Base-by-base conservation (phyloP, 2,113 vertebrate genomes). In the Synchiropus splendidus region DNA sequence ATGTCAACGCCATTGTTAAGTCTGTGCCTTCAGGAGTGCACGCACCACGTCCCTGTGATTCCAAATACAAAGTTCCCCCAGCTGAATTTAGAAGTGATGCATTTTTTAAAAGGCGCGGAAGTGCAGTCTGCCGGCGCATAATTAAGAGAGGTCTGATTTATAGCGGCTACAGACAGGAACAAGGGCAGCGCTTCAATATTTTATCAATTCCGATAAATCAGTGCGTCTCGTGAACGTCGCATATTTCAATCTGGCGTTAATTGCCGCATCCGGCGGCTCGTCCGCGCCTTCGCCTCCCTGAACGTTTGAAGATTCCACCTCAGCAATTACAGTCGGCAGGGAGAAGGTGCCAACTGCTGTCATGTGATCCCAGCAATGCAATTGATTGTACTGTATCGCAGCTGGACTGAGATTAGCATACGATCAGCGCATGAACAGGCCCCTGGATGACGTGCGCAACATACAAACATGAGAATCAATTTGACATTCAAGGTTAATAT, bases 111-210 rank as follows among this genome's bases (percentile, higher is more conserved):
- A 35, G 34, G 12, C 17, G 39, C 32, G 14, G 10, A 6, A 12
- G n/a, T 38, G n/a, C 16, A 48, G n/a, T 48, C 46, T 16, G n/a
- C n/a, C 36, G 12, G 13, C 43, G 12, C 16, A 45, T 38, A 42
- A 31, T 17, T 42, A 32, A 34, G 16, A 31, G 14, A 39, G 43
- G 18, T 15, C 21, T 27, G 21, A 53, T 53, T 60, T 36, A 47
- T 18, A 21, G 16, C 36, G 39, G 44, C 48, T 32, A 34, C 45
- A 27, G 40, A 46, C 30, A 56, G 52, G 48, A 13, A 21, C 62
- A 66, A 56, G 47, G 44, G 37, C 56, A 54, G n/a, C 16, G 15
- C 21, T 34, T 21, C 13, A 45, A 18, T 48, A 36, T 66, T 49
- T 49, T 49, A 37, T 52, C 51, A 55, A n/a, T 45, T 10, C 40